These are phyloP conservation scores for Podocnemis expansa DNA, from an alignment of 2,113 vertebrate genomes.

Conservation along the genomic window DNA sequence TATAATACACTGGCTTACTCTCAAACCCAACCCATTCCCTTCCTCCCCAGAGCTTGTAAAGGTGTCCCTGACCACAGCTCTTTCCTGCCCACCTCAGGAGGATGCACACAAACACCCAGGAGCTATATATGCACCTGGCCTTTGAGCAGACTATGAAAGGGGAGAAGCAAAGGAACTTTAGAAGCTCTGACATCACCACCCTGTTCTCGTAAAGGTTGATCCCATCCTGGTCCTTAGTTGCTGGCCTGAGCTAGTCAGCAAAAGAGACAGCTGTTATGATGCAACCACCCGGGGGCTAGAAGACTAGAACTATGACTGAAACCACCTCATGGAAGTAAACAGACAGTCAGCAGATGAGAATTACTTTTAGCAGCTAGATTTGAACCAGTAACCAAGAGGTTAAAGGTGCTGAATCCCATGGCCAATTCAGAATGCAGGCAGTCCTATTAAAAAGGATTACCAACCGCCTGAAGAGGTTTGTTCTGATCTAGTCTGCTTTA, in stretches of 20 bases:
- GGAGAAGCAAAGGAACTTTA: neutral
- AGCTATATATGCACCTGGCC: neutral
- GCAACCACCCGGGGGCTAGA: neutral
- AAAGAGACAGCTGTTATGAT: neutral
- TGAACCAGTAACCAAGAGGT: neutral
- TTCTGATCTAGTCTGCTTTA: neutral
- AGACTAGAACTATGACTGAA: neutral
- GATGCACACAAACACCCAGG: neutral
- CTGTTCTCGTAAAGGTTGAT: neutral
- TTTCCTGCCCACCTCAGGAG: neutral
- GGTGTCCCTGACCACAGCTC: neutral
- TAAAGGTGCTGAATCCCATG: neutral
- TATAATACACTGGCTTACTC: neutral
- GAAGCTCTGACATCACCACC: neutral
- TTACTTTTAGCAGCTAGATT: neutral
- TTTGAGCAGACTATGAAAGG: neutral
- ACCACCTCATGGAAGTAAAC: neutral
- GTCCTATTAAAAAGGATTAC: neutral
- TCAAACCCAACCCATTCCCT: neutral
- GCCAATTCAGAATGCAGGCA: neutral
- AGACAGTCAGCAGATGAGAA: neutral
- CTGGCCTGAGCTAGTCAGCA: neutral
- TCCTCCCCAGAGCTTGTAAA: neutral
- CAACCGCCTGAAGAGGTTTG: neutral
- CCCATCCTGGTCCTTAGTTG: neutral